Conservation (phyloP, 2,113 vertebrate species). For the Gopherus flavomarginatus region DNA sequence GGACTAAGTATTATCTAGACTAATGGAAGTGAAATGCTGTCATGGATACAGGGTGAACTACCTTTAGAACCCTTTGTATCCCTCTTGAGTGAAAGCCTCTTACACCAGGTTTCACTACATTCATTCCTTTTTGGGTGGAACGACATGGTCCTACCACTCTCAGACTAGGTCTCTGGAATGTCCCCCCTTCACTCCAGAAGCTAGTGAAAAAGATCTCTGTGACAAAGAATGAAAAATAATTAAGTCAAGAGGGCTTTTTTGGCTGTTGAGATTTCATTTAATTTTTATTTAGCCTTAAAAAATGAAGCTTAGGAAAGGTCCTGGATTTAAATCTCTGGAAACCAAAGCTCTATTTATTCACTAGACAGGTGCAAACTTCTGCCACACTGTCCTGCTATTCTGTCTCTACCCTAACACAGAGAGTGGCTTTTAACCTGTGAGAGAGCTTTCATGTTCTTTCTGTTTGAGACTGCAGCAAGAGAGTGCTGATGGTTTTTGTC, state of each 20-base stretch:
- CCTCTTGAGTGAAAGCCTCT: background rate
- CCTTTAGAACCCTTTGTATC: background rate
- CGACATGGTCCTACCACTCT: background rate
- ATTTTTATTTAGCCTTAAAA: background rate
- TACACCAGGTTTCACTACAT: background rate
- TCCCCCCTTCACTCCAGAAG: background rate
- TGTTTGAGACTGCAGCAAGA: background rate
- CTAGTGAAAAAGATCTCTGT: background rate
- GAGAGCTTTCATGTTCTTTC: background rate
- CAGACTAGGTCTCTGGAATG: background rate
- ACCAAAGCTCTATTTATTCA: background rate
- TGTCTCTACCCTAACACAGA: background rate
- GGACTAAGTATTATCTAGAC: background rate
- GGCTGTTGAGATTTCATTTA: background rate
- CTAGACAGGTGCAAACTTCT: background rate
- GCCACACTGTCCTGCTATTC: background rate
- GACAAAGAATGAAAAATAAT: background rate
- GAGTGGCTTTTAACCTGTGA: background rate
- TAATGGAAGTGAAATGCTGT: background rate
- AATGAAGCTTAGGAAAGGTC: background rate
- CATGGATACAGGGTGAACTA: background rate
- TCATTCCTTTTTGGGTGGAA: background rate
- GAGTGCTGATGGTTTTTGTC: background rate
- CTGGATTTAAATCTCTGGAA: background rate
- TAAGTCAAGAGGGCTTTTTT: background rate